Base-by-base conservation (phyloP, 2,888 invertebrate genomes). In the Phengaris arion region DNA sequence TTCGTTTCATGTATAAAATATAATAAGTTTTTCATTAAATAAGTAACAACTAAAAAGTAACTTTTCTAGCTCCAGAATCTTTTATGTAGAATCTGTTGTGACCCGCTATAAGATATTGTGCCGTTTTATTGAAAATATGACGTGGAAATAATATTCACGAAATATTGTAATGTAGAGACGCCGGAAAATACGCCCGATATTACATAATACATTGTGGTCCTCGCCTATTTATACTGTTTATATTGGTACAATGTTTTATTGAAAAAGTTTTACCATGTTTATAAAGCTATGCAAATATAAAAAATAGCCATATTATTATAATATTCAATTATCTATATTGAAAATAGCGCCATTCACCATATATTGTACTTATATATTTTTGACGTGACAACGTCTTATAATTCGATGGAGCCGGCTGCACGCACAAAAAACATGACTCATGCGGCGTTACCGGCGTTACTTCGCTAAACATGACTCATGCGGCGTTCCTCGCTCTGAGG, bases 51-150 rank as follows among this genome's bases (percentile, higher is more conserved):
- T 35, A 35, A 35, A 35, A 4, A 35, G 35, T 35, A 35, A 2
- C 35, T 35, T 35, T 35, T 35, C 6, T 48, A 48, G 48, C 8
- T 8, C 4, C 9, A 12, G 12, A 52, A 59, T 10, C 64, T 35
- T 12, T 35, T 64, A 5, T 64, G 35, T 64, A 10, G 64, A 64
- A 35, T 64, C 64, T 7, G 22, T 59, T 59, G 45, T 2, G 6
- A 45, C 13, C 10, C 22, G 15, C 10, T 64, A 35, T 64, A 64
- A 35, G 64, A 64, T 64, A 64, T 35, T 64, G 7, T 59, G 22
- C 10, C 15, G 59, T 22, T 59, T 59, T 59, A 59, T 59, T 59
- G 59, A 59, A 64, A 64, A 64, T 64, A 35, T 64, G 64, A 64
- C 64, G 64, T 45, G 35, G 35, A 12, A 64, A 35, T 64, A 64